Evolutionary conservation across 2,797 vertebrate species (phyloP).

Genomic region (Buceros bicornis): DNA sequence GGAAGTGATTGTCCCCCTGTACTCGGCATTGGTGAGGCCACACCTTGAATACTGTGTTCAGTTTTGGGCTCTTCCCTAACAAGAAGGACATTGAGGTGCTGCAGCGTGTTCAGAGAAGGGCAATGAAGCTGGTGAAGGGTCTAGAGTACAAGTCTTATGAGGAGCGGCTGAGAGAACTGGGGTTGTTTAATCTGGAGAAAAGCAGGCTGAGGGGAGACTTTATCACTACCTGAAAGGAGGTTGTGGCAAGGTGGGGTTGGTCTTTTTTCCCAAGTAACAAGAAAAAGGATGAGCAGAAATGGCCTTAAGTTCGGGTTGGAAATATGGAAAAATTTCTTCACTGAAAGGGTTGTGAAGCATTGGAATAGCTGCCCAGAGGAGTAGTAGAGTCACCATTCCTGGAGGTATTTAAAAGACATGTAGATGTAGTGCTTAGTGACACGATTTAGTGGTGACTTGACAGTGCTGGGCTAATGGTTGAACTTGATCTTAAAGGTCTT

Average conservation of each 20-base stretch:
- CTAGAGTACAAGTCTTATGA: neutral
- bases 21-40: neutral
- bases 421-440: neutral
- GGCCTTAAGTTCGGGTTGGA: neutral
- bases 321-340: neutral
- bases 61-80: neutral
- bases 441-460: neutral
- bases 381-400: neutral
- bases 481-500: neutral
- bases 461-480: neutral
- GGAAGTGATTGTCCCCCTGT: neutral
- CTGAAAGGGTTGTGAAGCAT: neutral
- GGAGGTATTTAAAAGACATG: neutral
- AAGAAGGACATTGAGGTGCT: neutral
- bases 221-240: neutral
- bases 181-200: neutral
- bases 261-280: neutral
- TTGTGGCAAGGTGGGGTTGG: neutral
- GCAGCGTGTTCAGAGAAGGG: neutral
- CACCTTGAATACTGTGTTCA: neutral
- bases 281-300: neutral
- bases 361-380: neutral
- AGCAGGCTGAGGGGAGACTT: neutral
- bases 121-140: neutral
- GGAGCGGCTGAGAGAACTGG: neutral